These are phyloP conservation scores for Drosophila pseudoananassae DNA, from an alignment of 1,140 invertebrate species.

Conservation along the genomic window DNA sequence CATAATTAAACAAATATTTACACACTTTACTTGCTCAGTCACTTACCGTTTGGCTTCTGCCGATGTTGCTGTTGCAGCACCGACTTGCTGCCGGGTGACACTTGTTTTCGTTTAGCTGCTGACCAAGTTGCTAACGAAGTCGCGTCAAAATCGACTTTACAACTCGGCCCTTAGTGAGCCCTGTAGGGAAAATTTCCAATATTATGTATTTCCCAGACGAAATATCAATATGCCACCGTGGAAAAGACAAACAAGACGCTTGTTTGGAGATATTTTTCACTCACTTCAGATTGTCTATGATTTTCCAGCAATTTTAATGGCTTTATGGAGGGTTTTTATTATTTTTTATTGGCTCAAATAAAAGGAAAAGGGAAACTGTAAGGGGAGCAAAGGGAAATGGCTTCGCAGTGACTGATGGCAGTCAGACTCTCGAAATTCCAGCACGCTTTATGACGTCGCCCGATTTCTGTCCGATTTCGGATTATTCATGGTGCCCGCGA, in stretches of 20 bases:
- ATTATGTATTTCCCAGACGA: conserved; percentile 16
- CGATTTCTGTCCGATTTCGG: conserved; percentile 53
- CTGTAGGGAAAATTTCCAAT: conserved; percentile 45
- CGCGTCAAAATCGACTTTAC: conserved; percentile 5
- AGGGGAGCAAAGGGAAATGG: conserved; percentile 5
- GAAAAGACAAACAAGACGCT: conserved; percentile 67
- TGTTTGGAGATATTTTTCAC: conserved; percentile 40
- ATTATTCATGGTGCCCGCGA: conserved; percentile 43
- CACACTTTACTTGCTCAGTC: conserved; percentile 66
- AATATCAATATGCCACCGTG: conserved; percentile 72
- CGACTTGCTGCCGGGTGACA: conserved; percentile 24
- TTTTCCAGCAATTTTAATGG: conserved; percentile 61
- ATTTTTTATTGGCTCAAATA: conserved; percentile 72
- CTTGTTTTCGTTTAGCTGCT: conserved; percentile 49
- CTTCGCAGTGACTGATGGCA: conserved; percentile 47
- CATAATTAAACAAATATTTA: conserved; percentile 82
- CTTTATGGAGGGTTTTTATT: conserved; percentile 65
- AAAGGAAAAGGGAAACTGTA: conserved; percentile 17
- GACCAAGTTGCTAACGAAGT: conserved; percentile 64
- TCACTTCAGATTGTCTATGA: conserved; percentile 34
- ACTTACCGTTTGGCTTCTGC: conserved; percentile 54
- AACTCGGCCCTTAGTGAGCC: conserved; percentile 16
- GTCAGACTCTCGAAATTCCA: conserved; percentile 66
- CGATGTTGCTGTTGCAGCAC: conserved; percentile 57
- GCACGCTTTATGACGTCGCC: conserved; percentile 76